A percentile compares a stretch with the other conserved stretches of the same genome.
phyloP scores from a whole-genome alignment of 2,797 vertebrate genomes.

The Botia almorhae region DNA sequence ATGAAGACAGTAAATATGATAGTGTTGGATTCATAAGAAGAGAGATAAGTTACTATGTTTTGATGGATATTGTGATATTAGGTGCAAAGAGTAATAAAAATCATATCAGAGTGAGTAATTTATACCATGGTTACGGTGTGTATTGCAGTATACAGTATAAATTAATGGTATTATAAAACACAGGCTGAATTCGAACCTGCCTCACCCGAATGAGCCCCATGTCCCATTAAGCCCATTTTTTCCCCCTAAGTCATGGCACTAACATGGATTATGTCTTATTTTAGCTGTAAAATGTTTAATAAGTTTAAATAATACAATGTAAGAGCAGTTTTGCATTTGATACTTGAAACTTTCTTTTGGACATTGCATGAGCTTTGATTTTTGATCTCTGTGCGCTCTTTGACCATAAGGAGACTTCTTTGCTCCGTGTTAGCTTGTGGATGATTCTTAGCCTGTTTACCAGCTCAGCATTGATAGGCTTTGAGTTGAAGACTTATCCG shows the following conservation, averaged over 20 bases:
- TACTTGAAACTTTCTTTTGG: background rate
- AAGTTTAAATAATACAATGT: too few species aligned
- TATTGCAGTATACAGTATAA: background rate
- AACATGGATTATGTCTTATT: background rate
- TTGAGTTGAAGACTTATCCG: conserved; percentile 45
- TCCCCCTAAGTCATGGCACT: background rate
- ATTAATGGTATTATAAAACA: background rate
- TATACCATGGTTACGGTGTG: background rate
- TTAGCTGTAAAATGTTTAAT: background rate
- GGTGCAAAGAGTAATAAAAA: background rate
- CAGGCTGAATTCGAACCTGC: background rate
- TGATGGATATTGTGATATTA: background rate
- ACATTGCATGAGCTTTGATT: background rate
- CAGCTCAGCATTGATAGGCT: conserved; percentile 42
- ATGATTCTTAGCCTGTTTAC: conserved; percentile 30
- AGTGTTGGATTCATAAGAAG: background rate
- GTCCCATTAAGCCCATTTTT: background rate
- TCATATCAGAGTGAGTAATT: background rate
- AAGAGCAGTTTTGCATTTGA: background rate
- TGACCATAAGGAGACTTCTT: background rate
- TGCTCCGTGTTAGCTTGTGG: conserved; percentile 2
- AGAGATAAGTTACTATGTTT: background rate
- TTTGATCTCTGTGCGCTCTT: background rate
- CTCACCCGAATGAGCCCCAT: background rate
- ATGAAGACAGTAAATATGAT: conserved; percentile 1